Evolutionary conservation across 2,888 invertebrate genomes (phyloP).

Genomic region (Rhodophaea formosa): DNA sequence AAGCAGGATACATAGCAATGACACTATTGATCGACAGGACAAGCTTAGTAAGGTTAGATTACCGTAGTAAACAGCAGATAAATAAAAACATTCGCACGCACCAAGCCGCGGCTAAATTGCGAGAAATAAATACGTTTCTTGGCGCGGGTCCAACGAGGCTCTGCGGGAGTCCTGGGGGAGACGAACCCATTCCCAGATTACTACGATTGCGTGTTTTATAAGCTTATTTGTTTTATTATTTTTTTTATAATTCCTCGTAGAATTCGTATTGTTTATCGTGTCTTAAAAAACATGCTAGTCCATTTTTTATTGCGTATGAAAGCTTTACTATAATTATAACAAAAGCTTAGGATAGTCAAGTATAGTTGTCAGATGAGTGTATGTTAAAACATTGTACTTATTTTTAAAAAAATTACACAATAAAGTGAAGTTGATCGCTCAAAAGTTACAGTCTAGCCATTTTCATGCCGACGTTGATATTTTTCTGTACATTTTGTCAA

Average conservation of each 20-base stretch:
- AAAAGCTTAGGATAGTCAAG: too few relatives aligned
- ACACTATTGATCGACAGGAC: background rate
- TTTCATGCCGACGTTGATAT: too few relatives aligned
- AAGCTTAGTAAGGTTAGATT: background rate
- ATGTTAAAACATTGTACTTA: too few relatives aligned
- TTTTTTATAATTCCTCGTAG: conserved; percentile 7
- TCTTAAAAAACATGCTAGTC: too few relatives aligned
- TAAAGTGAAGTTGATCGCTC: too few relatives aligned
- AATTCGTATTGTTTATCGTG: background rate
- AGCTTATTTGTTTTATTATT: background rate
- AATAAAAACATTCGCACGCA: background rate
- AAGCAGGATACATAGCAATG: too few relatives aligned
- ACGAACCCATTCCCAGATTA: conserved; percentile 9
- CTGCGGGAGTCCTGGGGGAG: conserved; percentile 12
- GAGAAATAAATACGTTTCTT: conserved; percentile 2
- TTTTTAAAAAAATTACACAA: too few relatives aligned
- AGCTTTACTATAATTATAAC: too few relatives aligned
- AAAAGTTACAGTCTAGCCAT: too few relatives aligned
- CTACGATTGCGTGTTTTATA: background rate
- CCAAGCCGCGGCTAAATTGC: background rate
- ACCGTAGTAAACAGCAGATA: background rate
- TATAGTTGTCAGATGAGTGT: too few relatives aligned
- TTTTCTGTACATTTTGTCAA: too few relatives aligned
- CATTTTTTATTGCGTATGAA: too few relatives aligned
- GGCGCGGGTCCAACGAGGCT: background rate